A percentile compares a stretch with the other conserved stretches of the same genome.
Conservation (phyloP, 2,888 invertebrate species). For the Chrysodeixis includens region DNA sequence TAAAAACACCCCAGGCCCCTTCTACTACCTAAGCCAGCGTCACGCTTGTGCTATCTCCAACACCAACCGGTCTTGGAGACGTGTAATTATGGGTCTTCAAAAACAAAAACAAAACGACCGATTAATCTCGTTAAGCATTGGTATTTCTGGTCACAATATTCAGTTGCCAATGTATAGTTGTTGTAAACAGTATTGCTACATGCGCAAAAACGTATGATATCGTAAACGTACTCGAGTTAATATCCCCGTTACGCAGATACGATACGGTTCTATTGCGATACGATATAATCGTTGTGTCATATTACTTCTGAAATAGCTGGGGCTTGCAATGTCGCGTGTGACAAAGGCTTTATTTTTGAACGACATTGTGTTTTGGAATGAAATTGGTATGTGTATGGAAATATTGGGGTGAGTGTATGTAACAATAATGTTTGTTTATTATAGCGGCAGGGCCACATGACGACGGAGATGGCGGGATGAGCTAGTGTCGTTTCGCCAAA, state of each 20-base stretch:
- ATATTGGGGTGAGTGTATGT: neutral
- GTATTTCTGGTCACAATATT: neutral
- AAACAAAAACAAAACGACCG: too few relatives aligned
- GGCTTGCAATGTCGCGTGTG: neutral
- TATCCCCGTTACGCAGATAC: conserved; percentile 7
- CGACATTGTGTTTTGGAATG: neutral
- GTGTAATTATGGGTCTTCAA: too few relatives aligned
- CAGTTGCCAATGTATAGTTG: neutral
- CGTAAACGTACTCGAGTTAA: neutral
- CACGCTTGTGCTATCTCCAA: too few relatives aligned
- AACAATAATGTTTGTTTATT: too few relatives aligned
- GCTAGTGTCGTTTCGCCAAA: too few relatives aligned
- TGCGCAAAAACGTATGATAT: conserved; percentile 1
- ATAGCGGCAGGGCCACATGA: too few relatives aligned
- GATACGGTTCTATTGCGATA: conserved; percentile 6
- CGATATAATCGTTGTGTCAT: neutral
- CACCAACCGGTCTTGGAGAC: too few relatives aligned
- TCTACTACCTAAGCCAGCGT: too few relatives aligned
- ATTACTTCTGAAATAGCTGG: neutral
- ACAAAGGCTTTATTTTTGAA: neutral
- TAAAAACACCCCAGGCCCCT: too few relatives aligned
- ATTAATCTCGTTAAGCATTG: neutral
- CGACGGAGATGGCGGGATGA: too few relatives aligned
- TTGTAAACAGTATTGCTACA: conserved; percentile 5
- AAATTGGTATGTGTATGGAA: neutral